Conservation (phyloP, 2,888 invertebrate species). For the Polylopha cassiicola region DNA sequence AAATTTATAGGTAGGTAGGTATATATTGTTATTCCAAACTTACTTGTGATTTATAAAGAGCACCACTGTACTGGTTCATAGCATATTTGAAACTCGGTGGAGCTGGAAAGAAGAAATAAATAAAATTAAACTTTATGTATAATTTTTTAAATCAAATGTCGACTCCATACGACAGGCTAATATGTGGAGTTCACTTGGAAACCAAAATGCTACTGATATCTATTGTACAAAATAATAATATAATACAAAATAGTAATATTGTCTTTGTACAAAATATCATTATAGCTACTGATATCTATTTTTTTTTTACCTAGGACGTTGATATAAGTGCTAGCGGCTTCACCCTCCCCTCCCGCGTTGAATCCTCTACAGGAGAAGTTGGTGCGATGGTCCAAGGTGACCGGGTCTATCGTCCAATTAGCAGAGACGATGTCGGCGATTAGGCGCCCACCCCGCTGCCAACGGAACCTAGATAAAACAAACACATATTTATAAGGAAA, state of each 20-base stretch:
- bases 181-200: no score
- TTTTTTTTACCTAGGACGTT: conserved; percentile 80
- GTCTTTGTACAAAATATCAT: no score
- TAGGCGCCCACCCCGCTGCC: conserved; percentile 87
- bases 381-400: conserved; percentile 89
- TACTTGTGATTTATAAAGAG: conserved; percentile 82
- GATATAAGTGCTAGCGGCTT: conserved; percentile 70
- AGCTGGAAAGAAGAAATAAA: conserved; percentile 73
- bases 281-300: no score
- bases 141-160: conserved; percentile 22
- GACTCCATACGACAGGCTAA: no score
- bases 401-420: conserved; percentile 88
- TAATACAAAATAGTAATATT: no score
- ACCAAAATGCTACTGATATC: no score
- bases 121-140: conserved; percentile 1
- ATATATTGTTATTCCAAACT: no score
- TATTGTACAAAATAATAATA: no score
- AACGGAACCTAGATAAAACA: conserved; percentile 77
- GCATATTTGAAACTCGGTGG: conserved; percentile 92
- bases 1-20: no score
- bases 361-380: conserved; percentile 93
- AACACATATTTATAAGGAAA: conserved; percentile 1
- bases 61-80: conserved; percentile 88
- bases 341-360: conserved; percentile 89
- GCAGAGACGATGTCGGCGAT: conserved; percentile 85